Evolutionary conservation across 1,140 invertebrate species (phyloP).

Genomic region (Drosophila prosaltans): DNA sequence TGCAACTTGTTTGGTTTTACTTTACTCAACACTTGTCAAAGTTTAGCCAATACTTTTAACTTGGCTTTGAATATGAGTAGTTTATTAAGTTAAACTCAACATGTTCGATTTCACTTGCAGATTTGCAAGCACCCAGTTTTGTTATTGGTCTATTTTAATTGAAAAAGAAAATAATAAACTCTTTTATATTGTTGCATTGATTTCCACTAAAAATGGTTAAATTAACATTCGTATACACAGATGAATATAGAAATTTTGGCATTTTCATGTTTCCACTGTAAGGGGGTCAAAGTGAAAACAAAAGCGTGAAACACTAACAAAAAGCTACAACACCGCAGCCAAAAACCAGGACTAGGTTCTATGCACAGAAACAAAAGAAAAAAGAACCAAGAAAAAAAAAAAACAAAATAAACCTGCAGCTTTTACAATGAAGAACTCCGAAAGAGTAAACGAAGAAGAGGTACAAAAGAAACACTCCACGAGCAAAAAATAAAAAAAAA

Average conservation of each 20-base stretch:
- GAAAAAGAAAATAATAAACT: too few species aligned
- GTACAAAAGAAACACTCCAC: slow-evolving; percentile 30
- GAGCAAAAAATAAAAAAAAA: slow-evolving; percentile 37
- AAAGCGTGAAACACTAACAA: slow-evolving; percentile 15
- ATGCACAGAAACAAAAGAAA: slow-evolving; percentile 33
- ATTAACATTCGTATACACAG: too few species aligned
- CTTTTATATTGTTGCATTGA: too few species aligned
- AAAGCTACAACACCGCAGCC: slow-evolving; percentile 12
- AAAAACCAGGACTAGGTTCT: slow-evolving; percentile 14
- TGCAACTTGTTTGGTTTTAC: too few species aligned
- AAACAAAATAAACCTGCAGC: slow-evolving; percentile 2
- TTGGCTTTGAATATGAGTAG: too few species aligned
- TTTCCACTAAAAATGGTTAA: too few species aligned
- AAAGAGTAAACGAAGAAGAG: slow-evolving; percentile 44
- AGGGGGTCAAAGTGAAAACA: slow-evolving; percentile 1
- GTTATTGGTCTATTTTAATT: too few species aligned
- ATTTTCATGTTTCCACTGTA: slow-evolving; percentile 1
- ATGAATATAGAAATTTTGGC: neutral
- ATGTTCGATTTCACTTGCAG: too few species aligned
- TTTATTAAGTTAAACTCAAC: too few species aligned
- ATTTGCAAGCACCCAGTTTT: too few species aligned
- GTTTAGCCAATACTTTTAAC: too few species aligned
- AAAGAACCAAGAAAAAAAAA: neutral
- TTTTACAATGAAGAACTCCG: slow-evolving; percentile 43
- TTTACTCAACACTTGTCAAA: too few species aligned